Evolutionary conservation across 1,140 invertebrate species (phyloP).

Genomic region (Sycobia sp.): DNA sequence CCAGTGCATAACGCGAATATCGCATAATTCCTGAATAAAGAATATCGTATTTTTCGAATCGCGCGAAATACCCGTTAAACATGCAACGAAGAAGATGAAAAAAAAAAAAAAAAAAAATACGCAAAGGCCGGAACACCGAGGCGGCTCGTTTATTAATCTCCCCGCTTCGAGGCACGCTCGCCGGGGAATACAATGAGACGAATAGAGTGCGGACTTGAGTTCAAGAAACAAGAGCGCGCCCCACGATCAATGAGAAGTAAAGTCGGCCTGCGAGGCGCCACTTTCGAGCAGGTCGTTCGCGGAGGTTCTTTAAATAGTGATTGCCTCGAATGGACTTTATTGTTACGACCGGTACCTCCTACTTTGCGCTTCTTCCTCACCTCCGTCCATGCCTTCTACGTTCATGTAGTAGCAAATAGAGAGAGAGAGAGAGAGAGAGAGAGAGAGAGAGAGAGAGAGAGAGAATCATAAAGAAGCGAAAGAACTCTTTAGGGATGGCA

Average conservation of each 20-base stretch:
- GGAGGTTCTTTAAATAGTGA: constrained; percentile 27
- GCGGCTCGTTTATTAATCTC: constrained; percentile 23
- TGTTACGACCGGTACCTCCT: constrained; percentile 24
- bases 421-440: not conserved
- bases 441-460: not conserved
- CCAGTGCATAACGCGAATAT: too few species aligned
- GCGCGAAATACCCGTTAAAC: too few species aligned
- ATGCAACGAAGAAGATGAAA: too few species aligned
- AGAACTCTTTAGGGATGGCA: not conserved
- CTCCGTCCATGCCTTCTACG: not conserved
- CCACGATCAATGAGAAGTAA: too few species aligned
- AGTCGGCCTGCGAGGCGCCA: too few species aligned
- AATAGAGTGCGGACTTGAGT: too few species aligned
- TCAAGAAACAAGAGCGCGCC: too few species aligned
- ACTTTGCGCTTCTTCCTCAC: not conserved
- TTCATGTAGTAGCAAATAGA: not conserved
- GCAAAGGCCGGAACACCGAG: constrained; percentile 9
- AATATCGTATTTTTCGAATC: too few species aligned
- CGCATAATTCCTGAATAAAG: too few species aligned
- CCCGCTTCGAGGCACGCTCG: constrained; percentile 4
- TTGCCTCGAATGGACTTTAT: constrained; percentile 10
- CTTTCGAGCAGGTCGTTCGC: constrained; percentile 7
- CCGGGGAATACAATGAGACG: too few species aligned
- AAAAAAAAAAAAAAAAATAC: too few species aligned
- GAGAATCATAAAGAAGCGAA: not conserved